Evolutionary conservation across 2,113 vertebrate genomes (phyloP).

Genomic region (Semicossyphus pulcher): DNA sequence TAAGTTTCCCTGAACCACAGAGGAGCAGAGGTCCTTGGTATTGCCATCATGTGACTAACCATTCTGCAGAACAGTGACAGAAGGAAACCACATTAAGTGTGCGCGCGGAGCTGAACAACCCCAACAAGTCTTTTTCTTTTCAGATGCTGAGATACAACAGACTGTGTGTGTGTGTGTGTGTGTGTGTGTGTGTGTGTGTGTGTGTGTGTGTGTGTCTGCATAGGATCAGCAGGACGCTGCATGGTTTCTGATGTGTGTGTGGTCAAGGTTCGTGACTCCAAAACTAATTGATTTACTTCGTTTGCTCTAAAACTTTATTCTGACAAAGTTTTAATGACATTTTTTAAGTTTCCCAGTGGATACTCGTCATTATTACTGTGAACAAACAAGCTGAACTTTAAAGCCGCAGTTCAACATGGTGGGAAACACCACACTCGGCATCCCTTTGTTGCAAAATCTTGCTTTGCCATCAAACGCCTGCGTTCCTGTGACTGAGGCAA

Average conservation of each 20-base stretch:
- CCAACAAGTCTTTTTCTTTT: not conserved
- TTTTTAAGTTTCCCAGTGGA: no score
- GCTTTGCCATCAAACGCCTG: no score
- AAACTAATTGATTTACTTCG: no score
- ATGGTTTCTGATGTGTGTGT: not conserved
- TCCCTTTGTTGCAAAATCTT: no score
- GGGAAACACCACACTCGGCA: no score
- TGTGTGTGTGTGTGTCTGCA: not conserved
- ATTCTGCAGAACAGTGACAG: slow-evolving; percentile 33
- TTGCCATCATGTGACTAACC: slow-evolving; percentile 22
- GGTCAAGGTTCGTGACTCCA: no score
- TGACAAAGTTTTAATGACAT: no score
- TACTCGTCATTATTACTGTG: no score
- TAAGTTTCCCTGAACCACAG: slow-evolving; percentile 42
- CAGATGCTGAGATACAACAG: slow-evolving; percentile 9
- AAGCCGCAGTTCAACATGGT: no score
- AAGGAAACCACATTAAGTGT: slow-evolving; percentile 18
- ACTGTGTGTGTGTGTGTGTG: not conserved
- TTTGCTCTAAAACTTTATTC: no score
- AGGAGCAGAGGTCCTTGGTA: slow-evolving; percentile 32
- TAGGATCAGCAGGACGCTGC: not conserved
- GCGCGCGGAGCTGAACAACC: not conserved
- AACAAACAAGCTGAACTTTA: no score
- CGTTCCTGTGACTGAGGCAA: no score
- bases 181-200: slow-evolving; percentile 1